A percentile compares a stretch with the other conserved stretches of the same genome.
Conservation (phyloP, 2,888 invertebrate genomes). For the Euphydryas editha region DNA sequence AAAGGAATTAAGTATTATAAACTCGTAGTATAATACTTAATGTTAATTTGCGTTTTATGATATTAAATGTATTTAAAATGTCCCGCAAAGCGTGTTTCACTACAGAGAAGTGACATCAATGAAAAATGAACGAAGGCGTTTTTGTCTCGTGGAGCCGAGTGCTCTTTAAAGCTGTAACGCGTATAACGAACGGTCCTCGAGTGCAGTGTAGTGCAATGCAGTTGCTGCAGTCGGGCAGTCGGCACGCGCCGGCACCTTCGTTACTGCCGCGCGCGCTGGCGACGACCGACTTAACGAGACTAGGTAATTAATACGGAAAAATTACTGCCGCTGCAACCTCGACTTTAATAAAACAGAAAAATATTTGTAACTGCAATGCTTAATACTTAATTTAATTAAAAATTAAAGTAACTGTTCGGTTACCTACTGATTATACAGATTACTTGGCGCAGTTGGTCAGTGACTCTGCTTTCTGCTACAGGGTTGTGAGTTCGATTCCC, state of each 20-base stretch:
- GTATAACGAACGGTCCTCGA: conserved; percentile 76
- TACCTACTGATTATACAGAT: too few relatives aligned
- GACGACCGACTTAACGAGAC: conserved; percentile 6
- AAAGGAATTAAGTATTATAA: too few relatives aligned
- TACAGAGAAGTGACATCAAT: conserved; percentile 67
- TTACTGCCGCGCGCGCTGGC: conserved; percentile 22
- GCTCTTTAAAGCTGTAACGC: conserved; percentile 74
- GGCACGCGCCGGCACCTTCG: conserved; percentile 65
- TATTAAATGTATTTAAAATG: conserved; percentile 42
- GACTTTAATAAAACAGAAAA: background rate
- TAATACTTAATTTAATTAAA: background rate
- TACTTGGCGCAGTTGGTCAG: too few relatives aligned
- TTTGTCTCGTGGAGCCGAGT: conserved; percentile 74
- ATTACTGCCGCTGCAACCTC: background rate
- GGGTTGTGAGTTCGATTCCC: too few relatives aligned
- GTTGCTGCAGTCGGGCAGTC: conserved; percentile 53
- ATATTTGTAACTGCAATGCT: background rate
- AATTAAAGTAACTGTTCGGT: too few relatives aligned
- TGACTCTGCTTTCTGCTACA: too few relatives aligned
- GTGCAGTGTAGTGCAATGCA: conserved; percentile 57
- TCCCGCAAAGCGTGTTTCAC: conserved; percentile 52
- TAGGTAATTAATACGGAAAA: conserved; percentile 12
- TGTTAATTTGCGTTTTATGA: background rate
- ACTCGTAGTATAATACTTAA: too few relatives aligned
- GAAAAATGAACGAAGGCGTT: conserved; percentile 65